Percentiles rank a stretch among this genome's conserved stretches.
Conservation (phyloP, 2,888 invertebrate species). For the Anorthoa munda region DNA sequence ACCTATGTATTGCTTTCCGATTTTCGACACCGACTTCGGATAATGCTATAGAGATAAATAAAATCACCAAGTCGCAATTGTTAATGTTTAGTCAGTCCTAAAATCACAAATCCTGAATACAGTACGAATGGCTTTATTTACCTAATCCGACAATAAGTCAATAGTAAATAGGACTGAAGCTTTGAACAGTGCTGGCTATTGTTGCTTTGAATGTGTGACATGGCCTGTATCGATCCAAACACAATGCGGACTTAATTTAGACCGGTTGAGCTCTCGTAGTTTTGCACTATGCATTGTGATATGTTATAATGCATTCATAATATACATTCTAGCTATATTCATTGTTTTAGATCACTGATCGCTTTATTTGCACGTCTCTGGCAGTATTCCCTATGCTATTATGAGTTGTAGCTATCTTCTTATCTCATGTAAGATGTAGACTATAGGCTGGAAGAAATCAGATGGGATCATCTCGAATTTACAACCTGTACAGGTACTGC, state of each 20-base stretch:
- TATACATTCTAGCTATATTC: background rate
- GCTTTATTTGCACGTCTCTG: background rate
- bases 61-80: background rate
- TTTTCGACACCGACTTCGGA: no score
- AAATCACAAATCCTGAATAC: background rate
- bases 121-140: background rate
- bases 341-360: background rate
- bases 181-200: constrained; percentile 1
- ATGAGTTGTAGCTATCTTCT: no score
- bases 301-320: background rate
- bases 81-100: background rate
- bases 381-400: background rate
- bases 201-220: constrained; percentile 1
- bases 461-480: background rate
- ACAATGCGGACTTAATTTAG: constrained; percentile 15
- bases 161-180: constrained; percentile 2
- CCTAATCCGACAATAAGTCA: background rate
- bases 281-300: background rate
- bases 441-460: background rate
- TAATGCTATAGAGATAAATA: background rate
- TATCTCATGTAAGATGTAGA: background rate
- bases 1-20: no score
- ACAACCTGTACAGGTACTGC: background rate
- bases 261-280: background rate
- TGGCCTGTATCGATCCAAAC: constrained; percentile 28